Conservation (phyloP, 2,888 invertebrate genomes). For the Cheilosia impressa region DNA sequence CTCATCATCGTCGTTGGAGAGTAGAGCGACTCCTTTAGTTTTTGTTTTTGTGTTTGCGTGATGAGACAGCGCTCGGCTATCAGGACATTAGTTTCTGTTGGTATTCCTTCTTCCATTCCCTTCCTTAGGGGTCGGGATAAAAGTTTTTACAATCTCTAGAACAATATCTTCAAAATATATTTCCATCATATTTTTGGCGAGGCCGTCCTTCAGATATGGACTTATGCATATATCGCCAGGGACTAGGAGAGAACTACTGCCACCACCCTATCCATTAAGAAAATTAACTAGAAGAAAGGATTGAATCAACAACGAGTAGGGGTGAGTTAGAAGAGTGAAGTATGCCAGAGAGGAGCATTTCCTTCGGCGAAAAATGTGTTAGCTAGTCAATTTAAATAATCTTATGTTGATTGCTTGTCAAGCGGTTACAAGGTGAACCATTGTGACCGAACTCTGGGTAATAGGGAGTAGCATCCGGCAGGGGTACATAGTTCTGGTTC, state of each 20-base stretch:
- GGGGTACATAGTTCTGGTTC: constrained; percentile 25
- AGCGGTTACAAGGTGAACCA: constrained; percentile 63
- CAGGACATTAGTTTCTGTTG: constrained; percentile 47
- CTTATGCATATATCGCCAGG: constrained; percentile 9
- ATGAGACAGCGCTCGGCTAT: constrained; percentile 43
- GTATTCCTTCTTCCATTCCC: constrained; percentile 1
- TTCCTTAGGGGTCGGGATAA: background rate
- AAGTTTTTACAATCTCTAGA: constrained; percentile 19
- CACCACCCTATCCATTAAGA: constrained; percentile 54
- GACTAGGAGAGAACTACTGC: constrained; percentile 3
- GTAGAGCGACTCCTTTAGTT: constrained; percentile 11
- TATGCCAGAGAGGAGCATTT: constrained; percentile 17
- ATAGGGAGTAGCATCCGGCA: background rate
- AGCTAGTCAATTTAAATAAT: constrained; percentile 70
- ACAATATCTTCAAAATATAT: constrained; percentile 48
- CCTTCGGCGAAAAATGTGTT: constrained; percentile 26
- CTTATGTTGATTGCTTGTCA: constrained; percentile 72
- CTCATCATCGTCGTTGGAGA: background rate
- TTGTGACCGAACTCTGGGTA: constrained; percentile 11
- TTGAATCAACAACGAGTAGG: constrained; percentile 14
- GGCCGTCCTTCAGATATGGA: constrained; percentile 22
- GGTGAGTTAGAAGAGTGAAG: no score
- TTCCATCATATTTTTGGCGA: constrained; percentile 54
- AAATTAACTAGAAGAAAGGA: constrained; percentile 65
- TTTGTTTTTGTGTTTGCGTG: constrained; percentile 36